Evolutionary conservation across 1,140 invertebrate genomes (phyloP), one percentile per base, ranked within the genome.

Genomic region (Bombus ignitus): DNA sequence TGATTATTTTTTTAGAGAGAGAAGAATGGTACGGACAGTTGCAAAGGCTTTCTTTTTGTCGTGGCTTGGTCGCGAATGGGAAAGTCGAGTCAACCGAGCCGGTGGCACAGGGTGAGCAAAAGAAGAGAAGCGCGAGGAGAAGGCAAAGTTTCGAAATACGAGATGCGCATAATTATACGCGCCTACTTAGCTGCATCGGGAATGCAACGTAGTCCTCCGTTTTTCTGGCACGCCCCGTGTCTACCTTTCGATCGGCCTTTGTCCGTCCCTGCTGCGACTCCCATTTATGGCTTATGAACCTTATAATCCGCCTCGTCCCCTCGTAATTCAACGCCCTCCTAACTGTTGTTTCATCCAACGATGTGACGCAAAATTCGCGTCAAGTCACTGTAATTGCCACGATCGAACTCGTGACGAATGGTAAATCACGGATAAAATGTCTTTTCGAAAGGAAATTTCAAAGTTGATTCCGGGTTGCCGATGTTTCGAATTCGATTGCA

Each of bases 151-250:
- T 90, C 89, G 89, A 90, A 90, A 90, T 87, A 90, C 89, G 88
- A 90, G 89, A 90, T 90, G 89, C 86, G 89, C 88, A 90, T 90
- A 90, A 90, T 90, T 90, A 90, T 87, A 37, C 86, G 86, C 89
- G 89, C 89, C 89, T 90, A 90, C 89, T 90, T 90, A 90, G 70
- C 68, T 90, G 89, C 89, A 90, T 90, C 82, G 82, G 62, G 89
- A 90, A 90, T 90, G 88, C 86, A 90, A 71, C 86, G 86, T 79
- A 68, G 86, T 85, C 77, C 82, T 57, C 71, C 75, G 85, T 85
- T 87, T 90, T 90, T 90, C 89, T 90, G 89, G 71, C 89, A 90
- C 89, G 88, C 88, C 89, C 72, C 62, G 70, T 35, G 70, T 66
- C 80, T 70, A 76, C 80, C 88, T 90, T 78, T 76, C 85, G 78